These are phyloP conservation scores for Chaetorhynchus papuensis DNA, from an alignment of 2,113 vertebrate species.

Conservation along the genomic window DNA sequence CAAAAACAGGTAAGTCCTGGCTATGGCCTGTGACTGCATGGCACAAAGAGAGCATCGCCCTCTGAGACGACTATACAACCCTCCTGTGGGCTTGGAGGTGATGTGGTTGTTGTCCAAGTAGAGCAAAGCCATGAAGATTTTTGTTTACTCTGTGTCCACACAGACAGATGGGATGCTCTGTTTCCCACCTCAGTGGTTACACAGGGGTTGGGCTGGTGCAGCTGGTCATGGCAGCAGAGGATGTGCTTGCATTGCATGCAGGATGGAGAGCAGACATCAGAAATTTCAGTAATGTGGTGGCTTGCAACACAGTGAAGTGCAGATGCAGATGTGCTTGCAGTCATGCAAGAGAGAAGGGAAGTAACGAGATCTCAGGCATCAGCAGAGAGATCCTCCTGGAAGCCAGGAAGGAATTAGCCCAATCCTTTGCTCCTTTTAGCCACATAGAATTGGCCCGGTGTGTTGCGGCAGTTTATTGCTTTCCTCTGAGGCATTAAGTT, in stretches of 20 bases:
- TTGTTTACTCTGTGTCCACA: background rate
- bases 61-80: background rate
- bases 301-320: background rate
- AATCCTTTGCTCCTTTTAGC: background rate
- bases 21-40: background rate
- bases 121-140: background rate
- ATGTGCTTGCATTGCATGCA: background rate
- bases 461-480: slow-evolving; percentile 26
- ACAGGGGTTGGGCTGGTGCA: background rate
- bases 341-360: background rate
- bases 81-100: background rate
- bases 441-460: slow-evolving; percentile 12
- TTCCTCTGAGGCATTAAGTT: slow-evolving; percentile 26
- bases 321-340: background rate
- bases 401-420: slow-evolving; percentile 43
- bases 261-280: background rate
- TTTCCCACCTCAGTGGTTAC: background rate
- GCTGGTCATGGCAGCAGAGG: background rate
- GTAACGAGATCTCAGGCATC: background rate
- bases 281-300: background rate
- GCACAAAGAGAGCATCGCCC: background rate
- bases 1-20: background rate
- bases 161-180: background rate
- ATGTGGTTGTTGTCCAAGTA: background rate
- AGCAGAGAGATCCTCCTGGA: background rate